These are phyloP conservation scores for Drosophila hamatofila DNA, from an alignment of 2,888 invertebrate species.

Conservation along the genomic window DNA sequence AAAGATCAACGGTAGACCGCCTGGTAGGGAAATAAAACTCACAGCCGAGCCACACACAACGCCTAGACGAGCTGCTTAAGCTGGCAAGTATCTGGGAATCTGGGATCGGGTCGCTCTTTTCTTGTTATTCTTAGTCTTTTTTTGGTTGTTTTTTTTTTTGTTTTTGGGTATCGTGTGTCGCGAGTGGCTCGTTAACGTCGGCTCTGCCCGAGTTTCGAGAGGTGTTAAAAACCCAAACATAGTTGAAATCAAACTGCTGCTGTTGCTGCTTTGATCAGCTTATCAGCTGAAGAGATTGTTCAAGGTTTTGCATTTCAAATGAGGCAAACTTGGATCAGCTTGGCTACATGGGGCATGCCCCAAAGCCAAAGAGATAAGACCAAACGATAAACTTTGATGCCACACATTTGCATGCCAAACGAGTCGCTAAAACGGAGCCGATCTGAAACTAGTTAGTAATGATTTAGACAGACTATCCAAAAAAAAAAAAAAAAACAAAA, in stretches of 20 bases:
- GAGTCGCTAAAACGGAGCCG: slow-evolving; percentile 19
- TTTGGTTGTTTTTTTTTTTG: not conserved
- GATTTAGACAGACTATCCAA: not conserved
- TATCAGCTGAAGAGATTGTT: slow-evolving; percentile 55
- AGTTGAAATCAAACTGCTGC: slow-evolving; percentile 23
- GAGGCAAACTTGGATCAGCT: slow-evolving; percentile 40
- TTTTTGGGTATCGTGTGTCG: slow-evolving; percentile 2
- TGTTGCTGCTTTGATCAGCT: slow-evolving; percentile 48
- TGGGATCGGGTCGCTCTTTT: slow-evolving; percentile 7
- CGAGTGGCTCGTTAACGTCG: slow-evolving; percentile 61
- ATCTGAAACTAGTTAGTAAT: not conserved
- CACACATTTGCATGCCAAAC: slow-evolving; percentile 61
- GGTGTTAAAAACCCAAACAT: slow-evolving; percentile 43
- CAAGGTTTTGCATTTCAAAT: slow-evolving; percentile 74
- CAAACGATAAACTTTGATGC: slow-evolving; percentile 34
- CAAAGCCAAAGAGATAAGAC: slow-evolving; percentile 40
- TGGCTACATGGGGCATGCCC: slow-evolving; percentile 41
- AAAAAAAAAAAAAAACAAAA: too few species aligned
- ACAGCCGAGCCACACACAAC: slow-evolving; percentile 66
- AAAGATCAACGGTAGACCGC: slow-evolving; percentile 44
- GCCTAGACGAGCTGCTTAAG: slow-evolving; percentile 39
- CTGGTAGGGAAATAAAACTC: slow-evolving; percentile 22
- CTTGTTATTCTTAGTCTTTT: not conserved
- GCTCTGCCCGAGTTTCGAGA: slow-evolving; percentile 41
- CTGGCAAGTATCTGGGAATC: slow-evolving; percentile 20